Percentiles rank a stretch among this genome's conserved stretches.
Evolutionary conservation across 2,113 vertebrate species (phyloP).

Genomic region (Halcyon malimbica): DNA sequence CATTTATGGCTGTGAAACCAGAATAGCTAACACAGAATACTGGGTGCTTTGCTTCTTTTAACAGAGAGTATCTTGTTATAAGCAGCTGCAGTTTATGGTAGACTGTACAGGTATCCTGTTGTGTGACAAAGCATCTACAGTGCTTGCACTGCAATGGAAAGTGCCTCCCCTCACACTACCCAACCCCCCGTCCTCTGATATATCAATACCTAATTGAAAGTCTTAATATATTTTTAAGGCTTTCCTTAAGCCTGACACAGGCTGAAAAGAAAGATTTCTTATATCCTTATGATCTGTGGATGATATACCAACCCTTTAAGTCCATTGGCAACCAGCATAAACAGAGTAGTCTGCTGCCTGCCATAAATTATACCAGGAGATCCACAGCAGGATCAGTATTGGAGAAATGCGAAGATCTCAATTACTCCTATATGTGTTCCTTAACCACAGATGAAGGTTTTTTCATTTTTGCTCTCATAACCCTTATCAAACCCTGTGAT

Average conservation of each 20-base stretch:
- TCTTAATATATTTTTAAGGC: background rate
- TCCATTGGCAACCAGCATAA: background rate
- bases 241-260: background rate
- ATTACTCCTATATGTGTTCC: background rate
- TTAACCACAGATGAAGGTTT: background rate
- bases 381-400: background rate
- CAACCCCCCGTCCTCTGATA: fast-evolving
- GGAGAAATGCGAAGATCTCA: background rate
- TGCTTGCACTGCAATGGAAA: background rate
- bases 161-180: background rate
- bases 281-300: background rate
- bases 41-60: background rate
- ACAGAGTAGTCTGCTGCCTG: background rate
- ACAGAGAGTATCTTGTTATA: background rate
- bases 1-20: background rate
- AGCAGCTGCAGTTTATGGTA: background rate
- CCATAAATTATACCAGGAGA: background rate
- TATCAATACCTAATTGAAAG: background rate
- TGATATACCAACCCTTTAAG: background rate
- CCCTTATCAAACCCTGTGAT: conserved; percentile 18
- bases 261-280: background rate
- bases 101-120: background rate
- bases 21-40: background rate
- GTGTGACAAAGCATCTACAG: background rate
- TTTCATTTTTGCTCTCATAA: background rate